These are phyloP conservation scores for Porites divaricata DNA, from an alignment of 92 coral and sea anemone species.

Conservation along the genomic window DNA sequence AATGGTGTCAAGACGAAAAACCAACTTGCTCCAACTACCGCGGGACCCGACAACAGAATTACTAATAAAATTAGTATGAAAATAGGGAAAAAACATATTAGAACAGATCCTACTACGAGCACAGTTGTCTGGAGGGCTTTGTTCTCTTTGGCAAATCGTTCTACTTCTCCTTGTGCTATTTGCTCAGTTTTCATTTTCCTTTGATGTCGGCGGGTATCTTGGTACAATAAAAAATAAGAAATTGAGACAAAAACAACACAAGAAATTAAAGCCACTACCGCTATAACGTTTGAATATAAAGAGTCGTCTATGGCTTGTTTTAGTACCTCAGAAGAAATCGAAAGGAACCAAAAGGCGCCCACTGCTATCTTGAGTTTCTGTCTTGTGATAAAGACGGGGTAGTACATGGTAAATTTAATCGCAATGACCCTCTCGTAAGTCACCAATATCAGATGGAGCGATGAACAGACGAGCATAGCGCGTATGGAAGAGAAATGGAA, in stretches of 20 bases:
- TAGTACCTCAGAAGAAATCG: background rate
- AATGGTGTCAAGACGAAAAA: background rate
- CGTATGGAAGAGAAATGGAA: background rate
- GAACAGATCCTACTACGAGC: background rate
- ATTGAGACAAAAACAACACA: background rate
- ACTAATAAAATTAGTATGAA: background rate
- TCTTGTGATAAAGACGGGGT: background rate
- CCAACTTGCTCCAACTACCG: no score
- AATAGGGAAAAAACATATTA: background rate
- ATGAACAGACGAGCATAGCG: background rate
- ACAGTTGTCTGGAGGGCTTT: slow-evolving; percentile 7
- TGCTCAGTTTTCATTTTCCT: slow-evolving; percentile 6
- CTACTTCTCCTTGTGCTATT: background rate
- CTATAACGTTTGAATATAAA: background rate
- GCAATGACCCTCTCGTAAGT: background rate
- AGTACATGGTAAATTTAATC: background rate
- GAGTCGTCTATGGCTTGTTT: background rate
- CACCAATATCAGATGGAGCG: background rate
- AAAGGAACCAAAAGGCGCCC: background rate
- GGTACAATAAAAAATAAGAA: background rate
- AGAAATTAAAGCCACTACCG: background rate
- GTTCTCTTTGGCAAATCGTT: background rate
- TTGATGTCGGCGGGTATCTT: slow-evolving; percentile 1
- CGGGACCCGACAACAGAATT: background rate
- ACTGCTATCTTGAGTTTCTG: background rate